A percentile compares a stretch with the other conserved stretches of the same genome.
These are phyloP conservation scores for Athalia cordata DNA, from an alignment of 2,888 invertebrate species.

Conservation along the genomic window DNA sequence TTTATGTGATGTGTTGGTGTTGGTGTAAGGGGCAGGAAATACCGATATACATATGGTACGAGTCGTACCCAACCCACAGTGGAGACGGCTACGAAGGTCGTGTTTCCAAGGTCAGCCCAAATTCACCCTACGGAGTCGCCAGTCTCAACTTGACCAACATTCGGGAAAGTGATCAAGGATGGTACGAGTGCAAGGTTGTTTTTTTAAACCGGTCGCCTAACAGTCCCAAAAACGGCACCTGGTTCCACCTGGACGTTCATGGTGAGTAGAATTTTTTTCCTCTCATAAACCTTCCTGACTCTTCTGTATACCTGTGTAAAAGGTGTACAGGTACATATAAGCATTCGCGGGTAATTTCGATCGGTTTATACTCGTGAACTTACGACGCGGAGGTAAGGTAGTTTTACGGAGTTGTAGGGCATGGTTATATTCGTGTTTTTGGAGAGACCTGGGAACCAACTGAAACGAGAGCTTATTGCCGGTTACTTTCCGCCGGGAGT, in stretches of 20 bases:
- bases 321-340: too few relatives aligned
- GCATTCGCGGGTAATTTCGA: background rate
- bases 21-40: conserved; percentile 91
- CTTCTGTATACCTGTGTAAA: background rate
- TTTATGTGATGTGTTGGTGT: conserved; percentile 70
- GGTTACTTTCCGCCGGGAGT: conserved; percentile 29
- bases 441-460: background rate
- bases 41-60: conserved; percentile 98
- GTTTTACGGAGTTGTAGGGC: background rate
- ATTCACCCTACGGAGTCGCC: conserved; percentile 92
- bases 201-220: conserved; percentile 96
- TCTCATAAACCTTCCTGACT: background rate
- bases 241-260: conserved; percentile 98
- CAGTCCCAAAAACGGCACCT: conserved; percentile 95
- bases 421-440: background rate
- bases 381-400: too few relatives aligned
- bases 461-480: conserved; percentile 56
- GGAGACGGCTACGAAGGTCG: conserved; percentile 95
- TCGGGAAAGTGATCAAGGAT: conserved; percentile 94
- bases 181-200: conserved; percentile 97
- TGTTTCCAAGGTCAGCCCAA: conserved; percentile 91
- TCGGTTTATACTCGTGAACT: background rate
- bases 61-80: conserved; percentile 97
- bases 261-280: conserved; percentile 71
- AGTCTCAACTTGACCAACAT: conserved; percentile 97